Evolutionary conservation across 2,888 invertebrate genomes (phyloP).

Genomic region (Nomada flava): DNA sequence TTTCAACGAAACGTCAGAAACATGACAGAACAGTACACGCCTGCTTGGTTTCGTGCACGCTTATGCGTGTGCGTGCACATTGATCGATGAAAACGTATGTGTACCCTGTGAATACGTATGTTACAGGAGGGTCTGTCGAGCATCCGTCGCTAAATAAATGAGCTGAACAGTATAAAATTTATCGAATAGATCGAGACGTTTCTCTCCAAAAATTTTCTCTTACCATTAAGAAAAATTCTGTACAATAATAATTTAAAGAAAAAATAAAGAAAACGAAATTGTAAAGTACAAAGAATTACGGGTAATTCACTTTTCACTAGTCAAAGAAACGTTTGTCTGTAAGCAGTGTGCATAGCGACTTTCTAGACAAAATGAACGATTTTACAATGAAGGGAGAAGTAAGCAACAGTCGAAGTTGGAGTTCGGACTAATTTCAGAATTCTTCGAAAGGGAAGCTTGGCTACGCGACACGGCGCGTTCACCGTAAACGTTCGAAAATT

Average conservation of each 20-base stretch:
- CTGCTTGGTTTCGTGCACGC: constrained; percentile 43
- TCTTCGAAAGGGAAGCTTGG: neutral
- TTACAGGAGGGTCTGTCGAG: constrained; percentile 48
- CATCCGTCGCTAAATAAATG: constrained; percentile 33
- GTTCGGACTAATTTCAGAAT: constrained; percentile 30
- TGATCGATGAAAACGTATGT: constrained; percentile 48
- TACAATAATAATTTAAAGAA: neutral
- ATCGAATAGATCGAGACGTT: neutral
- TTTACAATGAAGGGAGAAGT: neutral
- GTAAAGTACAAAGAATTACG: neutral
- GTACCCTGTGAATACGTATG: constrained; percentile 38
- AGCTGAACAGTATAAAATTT: constrained; percentile 3
- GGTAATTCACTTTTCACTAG: neutral
- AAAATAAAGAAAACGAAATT: neutral
- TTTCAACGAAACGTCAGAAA: constrained; percentile 42
- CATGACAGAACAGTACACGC: constrained; percentile 55
- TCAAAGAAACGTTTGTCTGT: constrained; percentile 45
- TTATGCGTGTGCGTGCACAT: constrained; percentile 56
- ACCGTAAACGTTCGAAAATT: constrained; percentile 18
- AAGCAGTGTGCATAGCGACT: constrained; percentile 10
- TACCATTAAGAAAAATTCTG: too few species aligned
- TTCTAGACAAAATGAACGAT: constrained; percentile 24
- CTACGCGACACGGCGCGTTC: neutral
- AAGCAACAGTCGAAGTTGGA: neutral
- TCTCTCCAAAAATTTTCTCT: neutral